A percentile compares a stretch with the other conserved stretches of the same genome.
phyloP scores from a whole-genome alignment of 2,113 vertebrate species.

The Girardinichthys multiradiatus region DNA sequence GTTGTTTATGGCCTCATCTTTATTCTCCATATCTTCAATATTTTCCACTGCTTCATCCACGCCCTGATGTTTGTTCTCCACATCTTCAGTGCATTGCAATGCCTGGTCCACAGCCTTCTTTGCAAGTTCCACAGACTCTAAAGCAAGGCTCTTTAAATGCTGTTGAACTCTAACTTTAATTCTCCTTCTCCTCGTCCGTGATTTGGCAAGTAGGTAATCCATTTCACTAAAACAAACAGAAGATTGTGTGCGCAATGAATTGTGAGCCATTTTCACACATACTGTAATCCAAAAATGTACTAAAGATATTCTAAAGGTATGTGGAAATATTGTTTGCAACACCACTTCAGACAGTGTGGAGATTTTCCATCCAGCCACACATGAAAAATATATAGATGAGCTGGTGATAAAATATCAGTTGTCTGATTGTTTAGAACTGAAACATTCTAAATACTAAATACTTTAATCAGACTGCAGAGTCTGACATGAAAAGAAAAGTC shows the following conservation, averaged over 20 bases:
- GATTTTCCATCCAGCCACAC: no score
- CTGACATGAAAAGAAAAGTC: no score
- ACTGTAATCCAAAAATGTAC: no score
- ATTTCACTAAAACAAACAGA: constrained; percentile 3
- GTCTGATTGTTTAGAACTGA: no score
- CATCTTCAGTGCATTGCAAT: neutral
- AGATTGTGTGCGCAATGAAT: neutral
- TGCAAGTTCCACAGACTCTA: neutral
- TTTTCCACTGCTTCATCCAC: neutral
- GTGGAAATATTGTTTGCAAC: neutral
- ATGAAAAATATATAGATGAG: no score
- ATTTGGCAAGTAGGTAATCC: neutral
- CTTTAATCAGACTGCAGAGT: no score
- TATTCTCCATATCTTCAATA: no score
- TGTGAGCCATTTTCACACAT: neutral
- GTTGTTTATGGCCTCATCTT: neutral
- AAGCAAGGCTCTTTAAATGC: neutral
- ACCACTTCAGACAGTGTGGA: no score
- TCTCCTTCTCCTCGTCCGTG: constrained; percentile 2
- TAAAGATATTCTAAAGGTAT: no score
- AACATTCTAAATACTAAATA: no score
- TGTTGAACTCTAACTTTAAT: neutral
- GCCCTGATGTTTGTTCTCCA: neutral
- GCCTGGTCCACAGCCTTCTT: neutral
- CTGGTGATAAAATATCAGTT: no score